Evolutionary conservation across 2,888 invertebrate genomes (phyloP), one percentile per base, ranked within the genome.

Genomic region (Epirrhoe alternata): DNA sequence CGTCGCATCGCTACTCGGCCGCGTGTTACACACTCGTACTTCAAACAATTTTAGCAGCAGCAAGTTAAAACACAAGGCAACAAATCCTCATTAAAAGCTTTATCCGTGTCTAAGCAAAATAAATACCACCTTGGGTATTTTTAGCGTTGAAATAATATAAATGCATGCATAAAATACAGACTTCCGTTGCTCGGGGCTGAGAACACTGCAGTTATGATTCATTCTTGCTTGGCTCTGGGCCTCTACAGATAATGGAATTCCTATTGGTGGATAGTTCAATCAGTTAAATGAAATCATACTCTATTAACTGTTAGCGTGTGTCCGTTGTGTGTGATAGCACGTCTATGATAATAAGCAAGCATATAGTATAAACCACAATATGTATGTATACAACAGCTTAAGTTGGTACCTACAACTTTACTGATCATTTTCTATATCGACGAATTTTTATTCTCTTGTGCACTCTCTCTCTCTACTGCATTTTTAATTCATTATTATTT

Each of bases 141-240:
- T 59, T 12, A 38, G 8, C 4, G 5, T 12, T 33, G 47, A 56
- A 65, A 47, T 51, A 60, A 52, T 52, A 59, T 14, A 57, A 45
- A 52, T 47, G 63, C 52, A 63, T 57, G 51, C 42, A 57, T 56
- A 62, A 24, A 56, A 52, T 63, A 58, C 47, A 38, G 14, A 61
- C 30, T 57, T 63, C 57, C 63, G 57, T 58, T 50, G 49, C 17
- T 24, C 64, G 59, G 58, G 63, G 57, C 35, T 35, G 57, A 53
- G 49, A 57, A 53, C 45, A 57, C 53, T 14, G 45, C 51, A 17
- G 52, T 31, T 66, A 57, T 60, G 59, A 64, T 61, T 61, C 49
- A 61, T 49, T 38, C 31, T 42, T 30, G 61, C 57, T 66, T 64
- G 51, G 17, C 17, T 42, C 55, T 54, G 10, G 38, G 3, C 38